phyloP scores from a whole-genome alignment of 2,797 vertebrate species.

The Intellagama lesueurii region DNA sequence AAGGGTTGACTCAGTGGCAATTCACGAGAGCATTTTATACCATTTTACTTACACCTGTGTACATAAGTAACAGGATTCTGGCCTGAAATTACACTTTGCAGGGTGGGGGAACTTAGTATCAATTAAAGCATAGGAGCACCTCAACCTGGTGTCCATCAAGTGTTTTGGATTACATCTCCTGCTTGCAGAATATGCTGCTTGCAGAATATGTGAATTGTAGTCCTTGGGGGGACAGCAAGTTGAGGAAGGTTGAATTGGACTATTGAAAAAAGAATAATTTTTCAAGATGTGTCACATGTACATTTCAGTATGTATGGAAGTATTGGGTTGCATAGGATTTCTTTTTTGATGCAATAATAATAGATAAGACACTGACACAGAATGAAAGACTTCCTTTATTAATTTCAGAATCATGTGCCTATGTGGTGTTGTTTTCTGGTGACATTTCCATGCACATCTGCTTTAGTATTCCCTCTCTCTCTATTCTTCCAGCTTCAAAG shows the following conservation, averaged over 20 bases:
- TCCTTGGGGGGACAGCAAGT: not conserved
- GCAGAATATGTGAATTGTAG: not conserved
- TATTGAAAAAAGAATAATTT: conserved; percentile 16
- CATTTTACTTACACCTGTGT: too few species aligned
- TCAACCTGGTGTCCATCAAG: not conserved
- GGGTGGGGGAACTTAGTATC: not conserved
- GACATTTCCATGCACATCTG: not conserved
- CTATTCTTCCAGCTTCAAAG: not conserved
- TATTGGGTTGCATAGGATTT: not conserved
- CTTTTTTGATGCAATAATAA: not conserved
- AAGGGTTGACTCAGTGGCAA: too few species aligned
- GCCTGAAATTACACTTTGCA: not conserved
- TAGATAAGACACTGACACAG: not conserved
- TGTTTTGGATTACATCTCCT: not conserved
- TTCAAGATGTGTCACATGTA: not conserved
- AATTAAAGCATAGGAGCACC: conserved; percentile 36
- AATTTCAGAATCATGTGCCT: not conserved
- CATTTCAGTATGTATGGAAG: conserved; percentile 44
- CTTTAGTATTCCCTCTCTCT: not conserved
- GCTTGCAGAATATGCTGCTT: not conserved
- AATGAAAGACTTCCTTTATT: not conserved
- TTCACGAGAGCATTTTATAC: too few species aligned
- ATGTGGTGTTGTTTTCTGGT: not conserved
- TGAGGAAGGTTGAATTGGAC: not conserved
- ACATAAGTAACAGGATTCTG: too few species aligned